phyloP scores from a whole-genome alignment of 2,888 invertebrate genomes.

The Dryococelus australis region DNA sequence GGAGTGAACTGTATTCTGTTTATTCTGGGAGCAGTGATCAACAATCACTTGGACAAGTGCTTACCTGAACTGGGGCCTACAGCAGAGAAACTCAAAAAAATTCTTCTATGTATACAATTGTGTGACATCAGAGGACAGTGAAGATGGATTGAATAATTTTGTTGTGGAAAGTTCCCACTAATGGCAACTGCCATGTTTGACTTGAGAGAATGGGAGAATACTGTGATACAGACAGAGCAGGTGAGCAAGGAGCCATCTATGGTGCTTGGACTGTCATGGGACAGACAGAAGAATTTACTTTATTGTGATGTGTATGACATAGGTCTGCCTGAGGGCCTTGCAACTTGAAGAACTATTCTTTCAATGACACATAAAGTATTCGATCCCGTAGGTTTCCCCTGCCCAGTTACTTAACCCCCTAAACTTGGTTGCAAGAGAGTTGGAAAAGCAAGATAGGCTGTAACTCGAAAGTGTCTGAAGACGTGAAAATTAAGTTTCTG shows the following conservation, averaged over 20 bases:
- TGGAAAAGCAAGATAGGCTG: neutral
- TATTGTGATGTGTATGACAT: neutral
- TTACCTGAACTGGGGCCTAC: neutral
- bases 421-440: neutral
- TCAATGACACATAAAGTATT: slow-evolving; percentile 22
- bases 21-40: slow-evolving; percentile 36
- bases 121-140: neutral
- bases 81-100: neutral
- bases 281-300: too few relatives aligned
- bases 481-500: neutral
- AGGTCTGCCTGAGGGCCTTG: neutral
- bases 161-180: neutral
- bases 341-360: neutral
- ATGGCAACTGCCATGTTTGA: neutral
- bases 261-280: neutral
- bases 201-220: too few relatives aligned
- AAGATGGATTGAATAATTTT: neutral
- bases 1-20: slow-evolving; percentile 39
- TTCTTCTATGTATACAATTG: slow-evolving; percentile 25
- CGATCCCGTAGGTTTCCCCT: neutral
- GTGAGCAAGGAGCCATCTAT: neutral
- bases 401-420: neutral
- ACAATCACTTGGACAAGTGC: slow-evolving; percentile 34
- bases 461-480: neutral
- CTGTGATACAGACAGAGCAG: neutral